phyloP scores from a whole-genome alignment of 1,140 invertebrate genomes.

The Lutraria rhynchaena region DNA sequence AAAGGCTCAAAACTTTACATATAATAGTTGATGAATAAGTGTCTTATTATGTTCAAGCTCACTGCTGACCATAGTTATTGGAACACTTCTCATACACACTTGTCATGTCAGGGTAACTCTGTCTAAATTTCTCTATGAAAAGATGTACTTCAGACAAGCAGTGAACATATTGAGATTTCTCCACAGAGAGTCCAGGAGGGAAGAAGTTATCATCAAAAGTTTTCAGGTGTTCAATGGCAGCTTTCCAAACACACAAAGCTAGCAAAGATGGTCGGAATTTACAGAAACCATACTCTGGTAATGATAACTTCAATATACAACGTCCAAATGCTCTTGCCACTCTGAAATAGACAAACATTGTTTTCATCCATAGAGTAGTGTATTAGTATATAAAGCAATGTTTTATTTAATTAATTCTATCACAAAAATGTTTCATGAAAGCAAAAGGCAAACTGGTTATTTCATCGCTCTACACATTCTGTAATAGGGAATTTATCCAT shows the following conservation, averaged over 20 bases:
- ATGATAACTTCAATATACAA: conserved; percentile 65
- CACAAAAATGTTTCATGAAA: not conserved
- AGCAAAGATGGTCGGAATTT: conserved; percentile 70
- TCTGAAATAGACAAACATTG: conserved; percentile 56
- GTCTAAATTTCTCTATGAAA: conserved; percentile 61
- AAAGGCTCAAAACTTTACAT: no score
- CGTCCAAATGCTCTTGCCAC: conserved; percentile 62
- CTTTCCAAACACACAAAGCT: conserved; percentile 69
- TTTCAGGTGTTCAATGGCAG: conserved; percentile 53
- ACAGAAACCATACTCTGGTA: conserved; percentile 70
- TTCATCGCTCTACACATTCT: not conserved
- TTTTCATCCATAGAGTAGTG: not conserved
- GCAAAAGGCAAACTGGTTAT: not conserved
- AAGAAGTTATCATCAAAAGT: conserved; percentile 61
- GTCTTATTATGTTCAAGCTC: conserved; percentile 20
- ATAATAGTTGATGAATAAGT: no score
- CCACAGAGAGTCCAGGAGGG: conserved; percentile 59
- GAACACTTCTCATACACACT: conserved; percentile 63
- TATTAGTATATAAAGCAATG: no score
- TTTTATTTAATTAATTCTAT: no score
- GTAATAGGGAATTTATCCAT: no score
- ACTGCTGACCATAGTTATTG: conserved; percentile 60
- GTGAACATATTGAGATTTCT: conserved; percentile 54
- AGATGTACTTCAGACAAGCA: conserved; percentile 60
- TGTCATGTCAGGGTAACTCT: conserved; percentile 65